phyloP scores from a whole-genome alignment of 1,140 invertebrate species.

The Musca domestica region DNA sequence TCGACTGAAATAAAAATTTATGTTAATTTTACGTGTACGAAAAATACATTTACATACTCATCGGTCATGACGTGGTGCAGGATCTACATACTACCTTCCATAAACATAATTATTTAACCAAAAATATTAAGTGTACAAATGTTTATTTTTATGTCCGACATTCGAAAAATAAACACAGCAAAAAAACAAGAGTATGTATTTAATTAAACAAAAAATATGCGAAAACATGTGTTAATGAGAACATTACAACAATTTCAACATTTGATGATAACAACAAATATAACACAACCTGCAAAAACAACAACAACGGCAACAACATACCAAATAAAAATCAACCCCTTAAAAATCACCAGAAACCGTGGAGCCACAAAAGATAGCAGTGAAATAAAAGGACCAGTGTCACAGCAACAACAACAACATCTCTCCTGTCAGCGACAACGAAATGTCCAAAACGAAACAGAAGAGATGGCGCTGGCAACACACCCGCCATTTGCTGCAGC shows the following conservation, averaged over 20 bases:
- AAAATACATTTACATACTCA: too few relatives aligned
- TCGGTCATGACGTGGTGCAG: neutral
- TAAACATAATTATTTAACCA: neutral
- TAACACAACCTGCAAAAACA: neutral
- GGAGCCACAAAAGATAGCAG: too few relatives aligned
- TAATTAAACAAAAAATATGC: slow-evolving; percentile 12
- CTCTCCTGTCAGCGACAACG: neutral
- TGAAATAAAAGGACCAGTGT: neutral
- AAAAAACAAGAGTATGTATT: neutral
- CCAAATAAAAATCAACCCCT: neutral
- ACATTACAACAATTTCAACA: too few relatives aligned
- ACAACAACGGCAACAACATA: neutral
- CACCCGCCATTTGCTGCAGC: slow-evolving; percentile 1
- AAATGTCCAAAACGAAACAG: slow-evolving; percentile 21
- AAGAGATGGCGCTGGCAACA: slow-evolving; percentile 22
- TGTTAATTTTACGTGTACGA: too few relatives aligned
- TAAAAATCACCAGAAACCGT: neutral
- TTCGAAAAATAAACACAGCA: too few relatives aligned
- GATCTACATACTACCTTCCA: neutral
- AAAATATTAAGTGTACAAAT: too few relatives aligned
- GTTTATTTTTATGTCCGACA: too few relatives aligned
- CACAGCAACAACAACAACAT: slow-evolving; percentile 6
- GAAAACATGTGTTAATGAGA: slow-evolving; percentile 1
- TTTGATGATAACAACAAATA: neutral
- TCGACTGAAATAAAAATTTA: too few relatives aligned